phyloP scores from a whole-genome alignment of 2,888 invertebrate genomes.

The Phasia obesa region DNA sequence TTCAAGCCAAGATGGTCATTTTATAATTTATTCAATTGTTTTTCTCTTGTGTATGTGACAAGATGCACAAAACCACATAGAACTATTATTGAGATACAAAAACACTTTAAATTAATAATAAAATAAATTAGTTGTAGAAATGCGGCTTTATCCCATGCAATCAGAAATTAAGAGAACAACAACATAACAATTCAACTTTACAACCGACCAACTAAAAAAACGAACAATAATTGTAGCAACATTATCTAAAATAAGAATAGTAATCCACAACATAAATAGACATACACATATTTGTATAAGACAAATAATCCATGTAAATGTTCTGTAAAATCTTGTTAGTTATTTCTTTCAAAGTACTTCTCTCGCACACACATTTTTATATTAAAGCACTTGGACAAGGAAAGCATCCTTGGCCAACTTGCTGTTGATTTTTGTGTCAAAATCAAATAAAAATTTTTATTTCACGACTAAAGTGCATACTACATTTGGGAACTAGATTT shows the following conservation, averaged over 20 bases:
- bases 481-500: too few relatives aligned
- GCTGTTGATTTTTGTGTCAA: too few relatives aligned
- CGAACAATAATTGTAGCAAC: slow-evolving; percentile 17
- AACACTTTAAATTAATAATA: slow-evolving; percentile 58
- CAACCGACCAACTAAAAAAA: slow-evolving; percentile 17
- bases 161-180: slow-evolving; percentile 12
- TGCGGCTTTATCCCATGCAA: slow-evolving; percentile 15
- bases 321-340: slow-evolving; percentile 21
- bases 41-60: slow-evolving; percentile 37
- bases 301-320: slow-evolving; percentile 30
- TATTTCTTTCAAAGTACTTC: neutral
- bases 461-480: too few relatives aligned
- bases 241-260: neutral
- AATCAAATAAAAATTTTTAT: too few relatives aligned
- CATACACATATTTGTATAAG: neutral
- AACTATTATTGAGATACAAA: slow-evolving; percentile 36
- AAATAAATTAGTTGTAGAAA: slow-evolving; percentile 47
- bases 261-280: neutral
- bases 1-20: slow-evolving; percentile 38
- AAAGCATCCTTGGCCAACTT: too few relatives aligned
- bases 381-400: too few relatives aligned
- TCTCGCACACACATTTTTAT: neutral
- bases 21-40: slow-evolving; percentile 48
- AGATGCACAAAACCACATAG: slow-evolving; percentile 39
- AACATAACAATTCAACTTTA: slow-evolving; percentile 3